Evolutionary conservation across 2,797 vertebrate species (phyloP).

Genomic region (Hozukius guyotensis): DNA sequence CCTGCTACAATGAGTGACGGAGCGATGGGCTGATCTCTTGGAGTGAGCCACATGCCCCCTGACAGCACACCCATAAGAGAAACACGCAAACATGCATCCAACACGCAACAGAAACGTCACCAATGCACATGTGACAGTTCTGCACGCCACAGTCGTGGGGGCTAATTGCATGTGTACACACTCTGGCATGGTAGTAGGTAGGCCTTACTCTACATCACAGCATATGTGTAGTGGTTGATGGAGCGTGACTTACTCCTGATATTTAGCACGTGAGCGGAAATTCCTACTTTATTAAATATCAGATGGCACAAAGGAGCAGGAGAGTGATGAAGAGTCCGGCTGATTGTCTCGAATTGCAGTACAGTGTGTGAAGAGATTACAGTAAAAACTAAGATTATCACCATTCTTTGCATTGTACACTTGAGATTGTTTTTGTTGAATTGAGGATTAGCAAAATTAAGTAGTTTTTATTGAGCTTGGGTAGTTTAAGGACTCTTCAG

Average conservation of each 20-base stretch:
- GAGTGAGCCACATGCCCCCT: conserved; percentile 70
- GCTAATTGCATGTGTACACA: conserved; percentile 47
- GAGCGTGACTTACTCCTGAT: neutral
- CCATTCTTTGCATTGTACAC: neutral
- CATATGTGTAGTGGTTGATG: neutral
- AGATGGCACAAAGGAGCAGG: neutral
- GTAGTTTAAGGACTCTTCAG: neutral
- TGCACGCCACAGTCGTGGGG: conserved; percentile 46
- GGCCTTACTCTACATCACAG: neutral
- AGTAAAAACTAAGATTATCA: neutral
- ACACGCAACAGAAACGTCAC: conserved; percentile 64
- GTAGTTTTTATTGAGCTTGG: neutral
- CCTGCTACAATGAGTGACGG: conserved; percentile 64
- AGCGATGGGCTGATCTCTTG: conserved; percentile 69
- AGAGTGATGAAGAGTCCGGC: neutral
- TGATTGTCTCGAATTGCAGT: neutral
- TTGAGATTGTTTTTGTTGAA: neutral
- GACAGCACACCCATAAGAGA: conserved; percentile 66
- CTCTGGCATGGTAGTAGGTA: neutral
- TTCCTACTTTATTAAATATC: neutral
- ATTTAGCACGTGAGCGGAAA: neutral
- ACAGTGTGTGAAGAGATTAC: neutral
- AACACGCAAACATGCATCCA: conserved; percentile 71
- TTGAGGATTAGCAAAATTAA: neutral
- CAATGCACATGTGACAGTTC: conserved; percentile 55